These are phyloP conservation scores for Burhinus oedicnemus DNA, from an alignment of 2,113 vertebrate species.

Conservation along the genomic window DNA sequence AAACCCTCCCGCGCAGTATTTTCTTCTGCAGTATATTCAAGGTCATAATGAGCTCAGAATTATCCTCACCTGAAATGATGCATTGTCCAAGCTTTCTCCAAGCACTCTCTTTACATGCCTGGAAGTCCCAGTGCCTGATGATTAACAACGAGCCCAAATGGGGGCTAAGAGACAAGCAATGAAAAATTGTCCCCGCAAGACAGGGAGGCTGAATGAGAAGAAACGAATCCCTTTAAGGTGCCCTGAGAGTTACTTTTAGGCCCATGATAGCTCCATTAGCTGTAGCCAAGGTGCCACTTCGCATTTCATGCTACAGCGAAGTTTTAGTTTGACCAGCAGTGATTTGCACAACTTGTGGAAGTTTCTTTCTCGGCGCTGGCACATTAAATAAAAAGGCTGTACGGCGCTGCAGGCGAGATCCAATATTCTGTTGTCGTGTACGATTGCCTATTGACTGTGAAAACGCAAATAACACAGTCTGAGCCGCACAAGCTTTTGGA, in stretches of 20 bases:
- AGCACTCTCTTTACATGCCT: background rate
- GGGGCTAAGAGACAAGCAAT: background rate
- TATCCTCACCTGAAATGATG: slow-evolving; percentile 38
- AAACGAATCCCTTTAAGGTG: slow-evolving; percentile 8
- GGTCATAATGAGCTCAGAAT: background rate
- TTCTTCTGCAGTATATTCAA: background rate
- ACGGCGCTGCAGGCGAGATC: slow-evolving; percentile 5
- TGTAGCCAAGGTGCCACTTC: slow-evolving; percentile 29
- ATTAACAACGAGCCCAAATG: background rate
- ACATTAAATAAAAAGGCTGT: slow-evolving; percentile 54
- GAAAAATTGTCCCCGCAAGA: slow-evolving; percentile 18
- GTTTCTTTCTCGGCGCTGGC: slow-evolving; percentile 35
- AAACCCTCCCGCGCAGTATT: background rate
- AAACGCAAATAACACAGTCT: slow-evolving; percentile 43
- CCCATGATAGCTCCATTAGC: slow-evolving; percentile 50
- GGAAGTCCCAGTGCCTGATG: background rate
- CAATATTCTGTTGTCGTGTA: slow-evolving; percentile 46
- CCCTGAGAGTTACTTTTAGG: slow-evolving; percentile 48
- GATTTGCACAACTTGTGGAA: slow-evolving; percentile 57
- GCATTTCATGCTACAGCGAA: slow-evolving; percentile 53
- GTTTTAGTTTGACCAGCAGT: slow-evolving; percentile 15
- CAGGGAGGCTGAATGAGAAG: background rate
- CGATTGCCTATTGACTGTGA: slow-evolving; percentile 53
- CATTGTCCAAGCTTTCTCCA: slow-evolving; percentile 24
- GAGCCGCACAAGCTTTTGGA: background rate